Conservation (phyloP, 2,113 vertebrate species). For the Ia io region DNA sequence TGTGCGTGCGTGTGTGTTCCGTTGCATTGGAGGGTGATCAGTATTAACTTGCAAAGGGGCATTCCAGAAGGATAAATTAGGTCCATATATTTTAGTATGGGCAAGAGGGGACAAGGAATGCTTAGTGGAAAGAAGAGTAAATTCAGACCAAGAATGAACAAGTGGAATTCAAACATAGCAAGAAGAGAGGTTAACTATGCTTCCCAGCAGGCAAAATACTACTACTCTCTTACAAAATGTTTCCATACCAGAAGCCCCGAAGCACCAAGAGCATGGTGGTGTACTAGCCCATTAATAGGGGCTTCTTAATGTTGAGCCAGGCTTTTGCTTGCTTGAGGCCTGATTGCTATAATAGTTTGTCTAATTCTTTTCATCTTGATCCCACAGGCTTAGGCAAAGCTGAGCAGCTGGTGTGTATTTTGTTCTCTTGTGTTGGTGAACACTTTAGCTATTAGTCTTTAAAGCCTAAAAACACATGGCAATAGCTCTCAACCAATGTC, state of each 20-base stretch:
- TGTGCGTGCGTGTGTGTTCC: not conserved
- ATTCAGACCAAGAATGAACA: not conserved
- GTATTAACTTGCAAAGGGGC: not conserved
- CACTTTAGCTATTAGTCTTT: conserved; percentile 17
- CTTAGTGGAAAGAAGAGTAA: not conserved
- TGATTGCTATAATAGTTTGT: not conserved
- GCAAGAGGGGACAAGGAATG: not conserved
- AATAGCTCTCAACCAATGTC: not conserved
- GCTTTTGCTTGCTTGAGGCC: not conserved
- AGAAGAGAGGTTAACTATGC: not conserved
- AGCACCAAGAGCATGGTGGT: not conserved
- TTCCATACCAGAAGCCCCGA: not conserved
- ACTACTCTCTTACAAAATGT: not conserved
- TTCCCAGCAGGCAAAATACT: not conserved
- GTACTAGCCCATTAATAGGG: no score
- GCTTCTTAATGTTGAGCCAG: not conserved
- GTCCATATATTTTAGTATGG: not conserved
- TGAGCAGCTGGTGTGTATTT: conserved; percentile 5
- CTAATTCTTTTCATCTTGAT: conserved; percentile 28
- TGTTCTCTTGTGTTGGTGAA: not conserved
- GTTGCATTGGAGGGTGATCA: not conserved
- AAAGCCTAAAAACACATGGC: conserved; percentile 24
- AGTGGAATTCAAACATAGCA: not conserved
- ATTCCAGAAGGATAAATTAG: not conserved
- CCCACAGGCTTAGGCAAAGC: not conserved